Conservation (phyloP, 2,888 invertebrate genomes). For the Tuberolachnus salignus region DNA sequence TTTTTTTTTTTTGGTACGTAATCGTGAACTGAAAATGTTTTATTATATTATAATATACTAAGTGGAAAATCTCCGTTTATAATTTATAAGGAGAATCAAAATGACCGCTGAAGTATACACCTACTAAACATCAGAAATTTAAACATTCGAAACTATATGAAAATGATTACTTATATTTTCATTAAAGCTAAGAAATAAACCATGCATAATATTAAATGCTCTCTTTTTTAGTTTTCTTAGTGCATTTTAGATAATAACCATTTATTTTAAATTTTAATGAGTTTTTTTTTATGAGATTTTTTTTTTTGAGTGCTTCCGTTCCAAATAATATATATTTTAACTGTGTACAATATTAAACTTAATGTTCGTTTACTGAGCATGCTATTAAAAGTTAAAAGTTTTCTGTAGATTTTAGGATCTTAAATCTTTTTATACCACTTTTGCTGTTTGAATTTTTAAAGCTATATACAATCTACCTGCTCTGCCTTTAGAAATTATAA, state of each 20-base stretch:
- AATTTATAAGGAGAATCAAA: constrained; percentile 12
- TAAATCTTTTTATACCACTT: neutral
- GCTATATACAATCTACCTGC: too few relatives aligned
- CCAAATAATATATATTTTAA: neutral
- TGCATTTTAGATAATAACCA: neutral
- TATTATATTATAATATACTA: neutral
- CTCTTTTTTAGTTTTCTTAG: neutral
- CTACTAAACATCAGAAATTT: neutral
- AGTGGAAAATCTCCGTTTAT: neutral
- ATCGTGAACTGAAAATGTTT: constrained; percentile 17
- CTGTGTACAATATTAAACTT: neutral
- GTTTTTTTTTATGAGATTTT: neutral
- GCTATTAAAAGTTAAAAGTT: neutral
- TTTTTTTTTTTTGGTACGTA: neutral
- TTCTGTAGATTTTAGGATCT: neutral
- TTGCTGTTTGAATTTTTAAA: neutral
- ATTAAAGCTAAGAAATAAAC: neutral
- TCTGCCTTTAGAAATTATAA: too few relatives aligned
- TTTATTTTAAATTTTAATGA: neutral
- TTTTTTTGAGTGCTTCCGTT: neutral
- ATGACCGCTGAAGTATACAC: neutral
- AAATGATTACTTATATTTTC: constrained; percentile 21
- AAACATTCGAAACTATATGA: neutral
- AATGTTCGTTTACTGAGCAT: neutral
- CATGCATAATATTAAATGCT: neutral